Evolutionary conservation across 2,797 vertebrate genomes (phyloP).

Genomic region (Poecilia picta): DNA sequence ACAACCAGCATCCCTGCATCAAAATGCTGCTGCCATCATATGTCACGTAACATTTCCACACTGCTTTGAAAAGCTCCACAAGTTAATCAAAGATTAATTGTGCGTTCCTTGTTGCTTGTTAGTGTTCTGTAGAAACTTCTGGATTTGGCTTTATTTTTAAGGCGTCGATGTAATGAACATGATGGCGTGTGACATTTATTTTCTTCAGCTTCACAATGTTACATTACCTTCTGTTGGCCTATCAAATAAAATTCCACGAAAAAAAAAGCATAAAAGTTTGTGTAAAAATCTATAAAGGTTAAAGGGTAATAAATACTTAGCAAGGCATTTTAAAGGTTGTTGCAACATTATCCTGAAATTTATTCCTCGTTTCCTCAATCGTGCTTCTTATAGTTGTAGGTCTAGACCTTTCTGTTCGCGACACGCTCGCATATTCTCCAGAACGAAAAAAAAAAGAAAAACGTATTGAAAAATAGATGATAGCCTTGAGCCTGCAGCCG

Average conservation of each 20-base stretch:
- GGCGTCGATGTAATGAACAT: background rate
- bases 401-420: conserved; percentile 73
- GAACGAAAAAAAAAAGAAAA: conserved; percentile 47
- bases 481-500: conserved; percentile 78
- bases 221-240: background rate
- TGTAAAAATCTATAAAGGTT: background rate
- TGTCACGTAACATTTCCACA: background rate
- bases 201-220: background rate
- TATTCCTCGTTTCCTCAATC: conserved; percentile 63
- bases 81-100: background rate
- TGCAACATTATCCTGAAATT: conserved; percentile 67
- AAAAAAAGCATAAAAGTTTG: background rate
- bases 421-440: conserved; percentile 75
- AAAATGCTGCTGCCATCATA: background rate
- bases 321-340: conserved; percentile 46
- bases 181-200: background rate
- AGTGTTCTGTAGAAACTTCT: background rate
- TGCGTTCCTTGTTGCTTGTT: background rate
- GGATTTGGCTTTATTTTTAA: background rate
- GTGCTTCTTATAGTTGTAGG: conserved; percentile 76
- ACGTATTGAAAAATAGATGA: conserved; percentile 74
- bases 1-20: background rate
- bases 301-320: conserved; percentile 3
- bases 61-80: background rate
- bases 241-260: background rate